A percentile compares a stretch with the other conserved stretches of the same genome.
These are phyloP conservation scores for Xanthorhoe spadicearia DNA, from an alignment of 2,888 invertebrate species.

Conservation along the genomic window DNA sequence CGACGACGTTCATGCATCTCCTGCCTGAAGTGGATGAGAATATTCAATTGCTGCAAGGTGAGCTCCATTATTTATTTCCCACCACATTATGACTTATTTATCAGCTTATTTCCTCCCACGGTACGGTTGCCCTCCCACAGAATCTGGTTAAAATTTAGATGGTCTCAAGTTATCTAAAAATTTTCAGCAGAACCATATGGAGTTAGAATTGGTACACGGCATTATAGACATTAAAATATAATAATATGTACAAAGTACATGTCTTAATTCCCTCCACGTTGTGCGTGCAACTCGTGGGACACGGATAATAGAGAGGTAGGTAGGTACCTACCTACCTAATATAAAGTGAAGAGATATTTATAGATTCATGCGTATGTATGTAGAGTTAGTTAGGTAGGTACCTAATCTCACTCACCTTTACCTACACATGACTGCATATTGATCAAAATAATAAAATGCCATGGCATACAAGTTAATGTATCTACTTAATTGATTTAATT, in stretches of 20 bases:
- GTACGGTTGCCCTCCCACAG: background rate
- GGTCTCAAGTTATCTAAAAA: no score
- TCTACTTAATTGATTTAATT: slow-evolving; percentile 2
- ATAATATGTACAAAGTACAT: background rate
- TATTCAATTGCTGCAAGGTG: slow-evolving; percentile 85
- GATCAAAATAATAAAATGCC: slow-evolving; percentile 9
- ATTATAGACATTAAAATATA: background rate
- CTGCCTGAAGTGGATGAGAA: slow-evolving; percentile 91
- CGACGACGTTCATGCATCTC: slow-evolving; percentile 92
- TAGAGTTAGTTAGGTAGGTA: background rate
- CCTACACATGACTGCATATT: slow-evolving; percentile 4
- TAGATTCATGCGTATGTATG: no score
- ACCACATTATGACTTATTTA: slow-evolving; percentile 5
- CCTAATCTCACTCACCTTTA: background rate
- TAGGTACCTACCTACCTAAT: background rate
- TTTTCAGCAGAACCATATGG: no score
- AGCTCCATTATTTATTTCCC: slow-evolving; percentile 43
- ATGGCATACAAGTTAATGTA: slow-evolving; percentile 19
- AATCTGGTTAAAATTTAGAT: background rate
- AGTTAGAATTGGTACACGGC: background rate
- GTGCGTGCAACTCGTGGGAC: slow-evolving; percentile 17
- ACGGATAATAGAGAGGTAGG: background rate
- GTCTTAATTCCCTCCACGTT: slow-evolving; percentile 1
- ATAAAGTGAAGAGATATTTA: background rate
- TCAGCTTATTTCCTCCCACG: background rate